Evolutionary conservation across 2,113 vertebrate species (phyloP), one percentile per base, ranked within the genome.

Genomic region (Pteruthius melanotis): DNA sequence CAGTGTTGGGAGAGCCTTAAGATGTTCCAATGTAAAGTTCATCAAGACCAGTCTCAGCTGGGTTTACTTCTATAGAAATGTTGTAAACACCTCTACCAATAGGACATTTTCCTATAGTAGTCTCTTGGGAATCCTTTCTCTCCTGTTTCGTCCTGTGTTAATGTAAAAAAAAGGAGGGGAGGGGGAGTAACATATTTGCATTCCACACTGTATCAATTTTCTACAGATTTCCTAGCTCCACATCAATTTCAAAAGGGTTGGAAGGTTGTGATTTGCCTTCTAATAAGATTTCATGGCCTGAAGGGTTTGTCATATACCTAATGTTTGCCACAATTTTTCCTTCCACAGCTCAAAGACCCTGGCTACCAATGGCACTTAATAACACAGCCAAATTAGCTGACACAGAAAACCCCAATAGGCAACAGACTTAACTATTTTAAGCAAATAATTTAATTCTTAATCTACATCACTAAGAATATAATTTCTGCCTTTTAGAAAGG

Each of bases 361-460:
- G 83, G 54, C 80, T 96, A 94, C 70, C 26, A 94, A 93, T 56
- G 86, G 76, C 35, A 95, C 64, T 90, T 88, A 97, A 89, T 87
- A 89, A 74, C 0, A 2, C 33, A 93, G 74, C 63, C 94, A 94
- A 91, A 97, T 97, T 83, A 97, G 79, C 64, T 92, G 79, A 95
- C 93, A 96, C 45, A 69, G 52, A 87, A 95, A 82, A 89, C 87
- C 88, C 65, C 89, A 94, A 56, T 6, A 92, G 94, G 89, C 37
- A 95, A 93, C 57, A 79, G 57, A 57, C 59, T 68, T 94, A 64
- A 95, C 86, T 93, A 92, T 93, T 98, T 97, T 95, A 97, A 94
- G 95, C 90, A 97, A 97, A 96, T 91, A 95, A 97, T 95, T 97
- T 96, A 92, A 95, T 96, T 97, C 92, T 94, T 94, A 94, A 96